phyloP scores from a whole-genome alignment of 2,797 vertebrate species.

The Emys orbicularis region DNA sequence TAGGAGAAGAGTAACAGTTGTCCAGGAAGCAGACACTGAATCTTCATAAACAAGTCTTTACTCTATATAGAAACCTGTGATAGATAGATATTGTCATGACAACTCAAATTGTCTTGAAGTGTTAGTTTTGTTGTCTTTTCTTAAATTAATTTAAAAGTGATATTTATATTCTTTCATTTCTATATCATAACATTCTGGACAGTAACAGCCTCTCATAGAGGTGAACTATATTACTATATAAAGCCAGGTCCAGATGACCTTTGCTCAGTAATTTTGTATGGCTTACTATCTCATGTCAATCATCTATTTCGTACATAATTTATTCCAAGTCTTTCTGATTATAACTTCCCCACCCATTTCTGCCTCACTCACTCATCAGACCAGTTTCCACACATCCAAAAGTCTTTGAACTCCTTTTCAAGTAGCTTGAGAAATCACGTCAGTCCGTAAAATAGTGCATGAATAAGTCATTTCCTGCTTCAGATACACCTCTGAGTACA shows the following conservation, averaged over 20 bases:
- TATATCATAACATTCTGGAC: neutral
- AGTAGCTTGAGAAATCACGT: constrained; percentile 21
- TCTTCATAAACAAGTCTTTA: neutral
- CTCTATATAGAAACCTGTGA: neutral
- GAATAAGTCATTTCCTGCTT: constrained; percentile 74
- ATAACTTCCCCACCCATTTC: neutral
- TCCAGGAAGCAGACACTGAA: constrained; percentile 16
- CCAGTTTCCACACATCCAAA: neutral
- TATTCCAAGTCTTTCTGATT: constrained; percentile 11
- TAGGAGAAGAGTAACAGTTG: neutral
- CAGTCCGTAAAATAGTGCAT: constrained; percentile 59
- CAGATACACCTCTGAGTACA: constrained; percentile 67
- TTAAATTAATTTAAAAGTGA: neutral
- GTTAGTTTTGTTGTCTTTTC: neutral
- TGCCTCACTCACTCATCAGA: constrained; percentile 38
- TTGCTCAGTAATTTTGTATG: constrained; percentile 13
- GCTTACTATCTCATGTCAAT: neutral
- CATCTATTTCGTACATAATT: constrained; percentile 22
- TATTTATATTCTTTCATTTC: neutral
- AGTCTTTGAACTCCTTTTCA: constrained; percentile 37
- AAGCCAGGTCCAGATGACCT: neutral
- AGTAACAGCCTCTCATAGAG: neutral
- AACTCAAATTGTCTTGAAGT: neutral
- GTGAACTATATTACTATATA: neutral
- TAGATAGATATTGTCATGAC: neutral